These are phyloP conservation scores for Orthonevra nobilis DNA, from an alignment of 2,888 invertebrate species.

Conservation along the genomic window DNA sequence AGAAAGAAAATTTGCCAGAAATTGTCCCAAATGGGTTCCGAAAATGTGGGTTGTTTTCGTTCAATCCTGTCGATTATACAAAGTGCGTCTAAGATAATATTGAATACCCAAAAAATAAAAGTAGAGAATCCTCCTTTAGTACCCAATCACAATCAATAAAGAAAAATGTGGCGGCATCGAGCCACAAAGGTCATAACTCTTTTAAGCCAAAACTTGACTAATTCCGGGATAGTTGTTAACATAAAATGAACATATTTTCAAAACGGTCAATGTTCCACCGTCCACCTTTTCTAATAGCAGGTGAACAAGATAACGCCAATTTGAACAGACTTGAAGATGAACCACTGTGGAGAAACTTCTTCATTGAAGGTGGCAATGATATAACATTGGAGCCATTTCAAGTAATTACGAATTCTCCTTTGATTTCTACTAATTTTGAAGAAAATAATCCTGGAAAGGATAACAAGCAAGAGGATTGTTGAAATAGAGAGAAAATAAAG, in stretches of 20 bases:
- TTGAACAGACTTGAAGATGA: too few species aligned
- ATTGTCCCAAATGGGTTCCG: slow-evolving; percentile 1
- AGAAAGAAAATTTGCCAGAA: background rate
- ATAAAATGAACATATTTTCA: too few species aligned
- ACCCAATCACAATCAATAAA: background rate
- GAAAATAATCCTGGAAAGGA: background rate
- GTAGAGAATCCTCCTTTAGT: background rate
- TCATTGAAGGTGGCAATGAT: background rate
- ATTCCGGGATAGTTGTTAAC: too few species aligned
- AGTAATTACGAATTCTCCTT: background rate
- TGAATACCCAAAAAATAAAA: background rate
- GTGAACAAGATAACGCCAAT: too few species aligned
- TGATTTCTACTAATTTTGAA: background rate
- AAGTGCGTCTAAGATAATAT: slow-evolving; percentile 11
- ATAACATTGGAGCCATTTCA: background rate
- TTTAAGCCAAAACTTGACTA: background rate
- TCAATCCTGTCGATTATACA: background rate
- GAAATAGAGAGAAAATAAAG: too few species aligned
- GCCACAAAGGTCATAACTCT: background rate
- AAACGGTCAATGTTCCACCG: too few species aligned
- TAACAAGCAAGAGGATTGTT: background rate
- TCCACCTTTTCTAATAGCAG: too few species aligned
- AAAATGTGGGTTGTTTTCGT: slow-evolving; percentile 1
- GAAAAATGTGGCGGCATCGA: too few species aligned
- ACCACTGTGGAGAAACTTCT: background rate